A percentile compares a stretch with the other conserved stretches of the same genome.
These are phyloP conservation scores for Teleogryllus occipitalis DNA, from an alignment of 1,140 invertebrate species.

Conservation along the genomic window DNA sequence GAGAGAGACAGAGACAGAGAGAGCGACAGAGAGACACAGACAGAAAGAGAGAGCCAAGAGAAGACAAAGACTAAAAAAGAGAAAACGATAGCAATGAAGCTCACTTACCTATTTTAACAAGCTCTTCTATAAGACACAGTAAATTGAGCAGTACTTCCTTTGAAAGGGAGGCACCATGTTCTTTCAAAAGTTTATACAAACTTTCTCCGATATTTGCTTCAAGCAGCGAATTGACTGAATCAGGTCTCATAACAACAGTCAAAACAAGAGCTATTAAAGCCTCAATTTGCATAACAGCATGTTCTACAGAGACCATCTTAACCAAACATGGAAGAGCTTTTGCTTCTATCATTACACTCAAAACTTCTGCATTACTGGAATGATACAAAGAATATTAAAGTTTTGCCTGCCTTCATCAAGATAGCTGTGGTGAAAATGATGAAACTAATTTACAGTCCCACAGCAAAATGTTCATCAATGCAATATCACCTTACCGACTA, in stretches of 20 bases:
- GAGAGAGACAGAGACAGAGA: too few relatives aligned
- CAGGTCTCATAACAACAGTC: constrained; percentile 39
- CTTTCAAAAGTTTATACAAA: constrained; percentile 25
- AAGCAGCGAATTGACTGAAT: constrained; percentile 26
- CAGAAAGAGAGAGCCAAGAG: too few relatives aligned
- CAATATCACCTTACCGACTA: constrained; percentile 41
- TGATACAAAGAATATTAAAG: constrained; percentile 10
- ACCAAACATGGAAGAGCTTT: constrained; percentile 65
- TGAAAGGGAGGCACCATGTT: constrained; percentile 10
- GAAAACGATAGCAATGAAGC: neutral
- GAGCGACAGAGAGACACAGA: too few relatives aligned
- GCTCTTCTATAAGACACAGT: constrained; percentile 8
- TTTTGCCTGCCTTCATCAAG: neutral
- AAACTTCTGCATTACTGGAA: constrained; percentile 45
- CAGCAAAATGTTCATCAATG: constrained; percentile 18
- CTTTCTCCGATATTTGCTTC: constrained; percentile 28
- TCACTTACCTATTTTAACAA: constrained; percentile 7
- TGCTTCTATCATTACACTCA: constrained; percentile 51
- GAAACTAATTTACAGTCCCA: too few relatives aligned
- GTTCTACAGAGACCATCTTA: constrained; percentile 69
- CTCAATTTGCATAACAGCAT: constrained; percentile 83
- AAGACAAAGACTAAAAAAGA: too few relatives aligned
- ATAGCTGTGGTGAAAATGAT: neutral
- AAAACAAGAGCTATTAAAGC: constrained; percentile 62
- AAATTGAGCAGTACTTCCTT: constrained; percentile 12